Evolutionary conservation across 2,888 invertebrate genomes (phyloP), one percentile per base, ranked within the genome.

Genomic region (Neria commutata): DNA sequence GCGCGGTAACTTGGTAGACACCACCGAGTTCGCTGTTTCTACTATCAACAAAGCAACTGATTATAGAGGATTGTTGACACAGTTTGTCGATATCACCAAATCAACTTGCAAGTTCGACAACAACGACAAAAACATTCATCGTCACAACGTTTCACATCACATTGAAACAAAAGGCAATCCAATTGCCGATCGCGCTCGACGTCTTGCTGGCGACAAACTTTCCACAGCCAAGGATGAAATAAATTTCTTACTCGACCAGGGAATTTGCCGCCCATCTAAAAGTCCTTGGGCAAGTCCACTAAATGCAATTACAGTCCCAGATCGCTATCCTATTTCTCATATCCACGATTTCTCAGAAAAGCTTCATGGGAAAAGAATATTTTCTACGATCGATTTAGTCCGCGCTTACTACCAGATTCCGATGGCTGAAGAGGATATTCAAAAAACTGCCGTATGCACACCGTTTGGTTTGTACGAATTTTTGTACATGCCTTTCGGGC

Each of bases 161-260:
- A 61, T 61, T 10, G 52, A 56, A 37, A 58, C 58, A n/a, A 57
- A 54, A 11, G 56, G 54, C 1, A 45, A 52, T 24, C 56, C 58
- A 3, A 33, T 60, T 14, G 52, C 57, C 8, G 60, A 58, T 10
- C 40, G 58, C 6, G 55, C 48, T 0, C 48, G 55, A 25, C 23
- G 55, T 14, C 21, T 60, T 16, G 51, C 51, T 54, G 49, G 54
- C 8, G 54, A 62, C 19, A 59, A 62, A 21, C 54, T 62, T 24
- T 33, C 37, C n/a, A 37, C 37, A 4, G 37, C 37, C 37, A 37
- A 37, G n/a, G 37, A 37, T 4, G 60, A 56, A 48, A 49, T 58
- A 6, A 51, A 54, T 17, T 53, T 56, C 33, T 33, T 58, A 19
- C 23, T 60, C 19, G 58, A 58, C 10, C 45, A 56, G 10, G 56